Percentiles rank a stretch among this genome's conserved stretches.
Conservation (phyloP, 2,797 vertebrate species). For the Lepilemur ruficaudatus region DNA sequence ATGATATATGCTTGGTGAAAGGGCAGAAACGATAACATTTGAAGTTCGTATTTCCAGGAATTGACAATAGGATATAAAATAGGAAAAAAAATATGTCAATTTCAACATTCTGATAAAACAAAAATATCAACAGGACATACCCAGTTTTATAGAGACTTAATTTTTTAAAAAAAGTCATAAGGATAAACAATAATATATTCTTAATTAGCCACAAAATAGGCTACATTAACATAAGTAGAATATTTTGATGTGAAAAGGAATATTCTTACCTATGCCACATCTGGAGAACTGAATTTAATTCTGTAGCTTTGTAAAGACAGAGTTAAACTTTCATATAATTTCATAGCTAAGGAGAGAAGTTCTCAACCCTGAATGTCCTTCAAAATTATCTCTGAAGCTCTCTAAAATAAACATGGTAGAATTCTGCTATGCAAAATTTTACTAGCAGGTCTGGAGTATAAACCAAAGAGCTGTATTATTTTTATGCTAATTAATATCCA, state of each 20-base stretch:
- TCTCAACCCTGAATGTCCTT: neutral
- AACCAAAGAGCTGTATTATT: neutral
- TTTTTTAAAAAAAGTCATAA: neutral
- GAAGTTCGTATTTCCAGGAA: neutral
- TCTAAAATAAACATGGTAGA: neutral
- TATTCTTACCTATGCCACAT: neutral
- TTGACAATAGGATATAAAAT: neutral
- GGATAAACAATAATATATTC: neutral
- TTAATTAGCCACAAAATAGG: neutral
- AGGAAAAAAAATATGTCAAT: neutral
- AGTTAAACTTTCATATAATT: neutral
- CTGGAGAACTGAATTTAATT: neutral
- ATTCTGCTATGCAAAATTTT: neutral
- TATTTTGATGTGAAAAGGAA: neutral
- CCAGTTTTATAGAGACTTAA: neutral
- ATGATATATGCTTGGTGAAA: neutral
- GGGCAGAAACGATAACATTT: neutral
- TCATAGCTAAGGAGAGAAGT: neutral
- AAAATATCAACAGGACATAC: neutral
- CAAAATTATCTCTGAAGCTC: neutral
- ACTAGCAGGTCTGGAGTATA: neutral
- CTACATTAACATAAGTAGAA: neutral
- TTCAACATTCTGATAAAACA: neutral
- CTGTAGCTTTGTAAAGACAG: neutral
- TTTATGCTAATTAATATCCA: neutral